Percentiles rank a stretch among this genome's conserved stretches.
Conservation (phyloP, 1,140 invertebrate genomes). For the Akabosia matsudoensis region DNA sequence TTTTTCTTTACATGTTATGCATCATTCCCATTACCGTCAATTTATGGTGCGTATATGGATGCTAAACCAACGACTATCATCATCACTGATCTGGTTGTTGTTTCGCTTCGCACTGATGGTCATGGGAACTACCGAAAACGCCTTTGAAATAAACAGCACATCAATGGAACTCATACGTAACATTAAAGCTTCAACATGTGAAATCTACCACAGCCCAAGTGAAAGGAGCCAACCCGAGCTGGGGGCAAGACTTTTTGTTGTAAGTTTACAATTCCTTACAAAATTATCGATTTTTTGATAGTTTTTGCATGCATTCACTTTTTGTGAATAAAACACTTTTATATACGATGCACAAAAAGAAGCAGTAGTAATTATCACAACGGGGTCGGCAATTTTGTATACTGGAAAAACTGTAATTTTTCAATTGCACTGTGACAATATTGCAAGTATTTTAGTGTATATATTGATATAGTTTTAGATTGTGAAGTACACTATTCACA, state of each 20-base stretch:
- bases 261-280: constrained; percentile 62
- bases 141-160: constrained; percentile 58
- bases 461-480: too few species aligned
- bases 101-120: neutral
- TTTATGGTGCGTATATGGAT: neutral
- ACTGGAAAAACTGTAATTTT: too few species aligned
- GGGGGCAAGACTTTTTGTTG: constrained; percentile 99
- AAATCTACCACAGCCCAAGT: constrained; percentile 96
- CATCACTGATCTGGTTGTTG: neutral
- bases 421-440: too few species aligned
- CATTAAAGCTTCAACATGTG: constrained; percentile 93
- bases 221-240: constrained; percentile 88
- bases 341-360: too few species aligned
- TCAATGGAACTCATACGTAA: constrained; percentile 88
- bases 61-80: neutral
- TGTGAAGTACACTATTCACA: too few species aligned
- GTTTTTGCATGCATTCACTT: neutral
- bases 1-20: neutral
- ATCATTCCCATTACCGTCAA: neutral
- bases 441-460: too few species aligned
- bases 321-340: neutral
- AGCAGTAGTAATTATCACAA: too few species aligned
- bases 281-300: neutral
- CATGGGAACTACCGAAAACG: neutral
- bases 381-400: too few species aligned